phyloP scores from a whole-genome alignment of 2,797 vertebrate species.

The Scyliorhinus canicula region DNA sequence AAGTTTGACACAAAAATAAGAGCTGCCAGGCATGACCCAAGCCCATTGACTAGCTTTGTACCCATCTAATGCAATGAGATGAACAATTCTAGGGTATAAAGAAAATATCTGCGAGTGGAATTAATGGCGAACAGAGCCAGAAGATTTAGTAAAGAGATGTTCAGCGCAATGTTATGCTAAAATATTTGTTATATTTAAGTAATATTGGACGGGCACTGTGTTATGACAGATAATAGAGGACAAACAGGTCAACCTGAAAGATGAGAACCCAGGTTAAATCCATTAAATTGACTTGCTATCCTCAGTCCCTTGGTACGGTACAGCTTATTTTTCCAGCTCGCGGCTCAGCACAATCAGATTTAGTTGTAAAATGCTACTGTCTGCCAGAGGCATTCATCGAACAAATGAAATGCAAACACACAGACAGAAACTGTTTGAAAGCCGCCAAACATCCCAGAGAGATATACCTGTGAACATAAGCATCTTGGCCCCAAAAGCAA shows the following conservation, averaged over 20 bases:
- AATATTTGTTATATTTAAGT: not conserved
- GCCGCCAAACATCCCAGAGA: not conserved
- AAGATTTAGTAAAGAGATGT: not conserved
- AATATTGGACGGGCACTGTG: not conserved
- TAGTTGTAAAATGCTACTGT: not conserved
- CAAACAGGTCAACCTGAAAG: conserved; percentile 29
- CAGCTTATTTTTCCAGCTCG: not conserved
- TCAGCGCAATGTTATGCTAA: not conserved
- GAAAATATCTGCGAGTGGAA: not conserved
- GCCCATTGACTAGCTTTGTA: not conserved
- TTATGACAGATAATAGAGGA: not conserved
- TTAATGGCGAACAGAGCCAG: not conserved
- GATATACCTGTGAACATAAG: not conserved
- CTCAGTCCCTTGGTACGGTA: not conserved
- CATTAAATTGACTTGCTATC: not conserved
- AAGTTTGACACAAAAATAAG: not conserved
- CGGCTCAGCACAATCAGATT: not conserved
- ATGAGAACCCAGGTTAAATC: conserved; percentile 17
- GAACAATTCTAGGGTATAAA: not conserved
- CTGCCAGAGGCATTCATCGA: not conserved
- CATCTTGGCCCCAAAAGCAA: not conserved
- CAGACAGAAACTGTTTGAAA: not conserved
- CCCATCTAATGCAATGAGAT: not conserved
- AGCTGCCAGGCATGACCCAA: not conserved
- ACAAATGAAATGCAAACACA: not conserved